Evolutionary conservation across 2,888 invertebrate species (phyloP), one percentile per base, ranked within the genome.

Genomic region (Conistra vaccinii): DNA sequence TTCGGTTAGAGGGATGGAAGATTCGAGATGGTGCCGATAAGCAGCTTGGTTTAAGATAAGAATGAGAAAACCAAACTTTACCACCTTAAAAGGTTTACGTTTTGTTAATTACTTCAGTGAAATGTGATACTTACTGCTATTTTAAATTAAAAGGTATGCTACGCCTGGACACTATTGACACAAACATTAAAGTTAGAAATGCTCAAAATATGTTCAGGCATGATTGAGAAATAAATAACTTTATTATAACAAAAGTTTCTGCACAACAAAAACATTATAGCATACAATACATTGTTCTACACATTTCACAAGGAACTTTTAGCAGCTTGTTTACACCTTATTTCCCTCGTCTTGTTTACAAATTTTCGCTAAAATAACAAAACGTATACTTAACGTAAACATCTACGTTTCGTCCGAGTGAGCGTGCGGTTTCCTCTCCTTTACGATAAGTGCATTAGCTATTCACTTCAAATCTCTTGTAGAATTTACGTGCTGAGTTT

Each of bases 361-460:
- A 35, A 23, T 60, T 65, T 71, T 73, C n/a, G 53, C 14, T 32
- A 12, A 65, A 79, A 60, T 48, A 73, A 79, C 79, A 39, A 65
- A 65, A 60, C 63, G 72, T 63, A 29, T 35, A 75, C 68, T 68
- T 78, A 55, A 68, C 74, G 51, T 58, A 60, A 74, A 74, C 35
- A 14, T 58, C n/a, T 53, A 70, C 76, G 69, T 66, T 76, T 23
- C 68, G 48, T 51, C 58, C 42, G 55, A 48, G 20, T 53, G 39
- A 35, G 60, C 32, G 5, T 63, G 68, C 29, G 67, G 69, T 69
- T 67, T 67, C 53, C 32, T 39, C 29, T 65, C 67, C 69, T 69
- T 73, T 60, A 82, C 78, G 78, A 78, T 78, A 78, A 81, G 78
- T 82, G 78, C 81, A 81, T 78, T 73, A 82, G 69, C 73, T 48